Percentiles rank a stretch among this genome's conserved stretches.
These are phyloP conservation scores for Mechanitis messenoides DNA, from an alignment of 2,888 invertebrate genomes.

Conservation along the genomic window DNA sequence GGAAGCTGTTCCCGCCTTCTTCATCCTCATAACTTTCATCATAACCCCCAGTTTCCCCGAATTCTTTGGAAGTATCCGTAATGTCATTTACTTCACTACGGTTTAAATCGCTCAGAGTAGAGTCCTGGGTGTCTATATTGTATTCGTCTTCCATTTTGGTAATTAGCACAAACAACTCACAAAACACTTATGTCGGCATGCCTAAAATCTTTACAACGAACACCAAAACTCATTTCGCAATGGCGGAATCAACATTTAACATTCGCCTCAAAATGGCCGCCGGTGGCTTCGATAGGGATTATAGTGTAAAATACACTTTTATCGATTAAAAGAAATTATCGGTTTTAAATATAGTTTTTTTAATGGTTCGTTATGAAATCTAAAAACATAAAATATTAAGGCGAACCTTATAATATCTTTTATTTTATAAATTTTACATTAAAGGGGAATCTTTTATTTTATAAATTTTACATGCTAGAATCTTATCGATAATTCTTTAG, in stretches of 20 bases:
- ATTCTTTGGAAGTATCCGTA: constrained; percentile 56
- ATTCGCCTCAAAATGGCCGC: constrained; percentile 53
- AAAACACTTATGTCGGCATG: constrained; percentile 54
- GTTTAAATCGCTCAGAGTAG: constrained; percentile 43
- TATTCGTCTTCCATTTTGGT: constrained; percentile 64
- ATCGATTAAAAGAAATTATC: constrained; percentile 25
- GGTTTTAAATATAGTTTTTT: constrained; percentile 22
- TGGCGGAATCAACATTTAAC: constrained; percentile 47
- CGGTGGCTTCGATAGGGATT: constrained; percentile 34
- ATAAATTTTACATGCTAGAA: too few relatives aligned
- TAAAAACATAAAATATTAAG: too few relatives aligned
- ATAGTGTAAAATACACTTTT: constrained; percentile 19
- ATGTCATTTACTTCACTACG: constrained; percentile 39
- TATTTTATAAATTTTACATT: too few relatives aligned
- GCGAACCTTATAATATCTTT: too few relatives aligned
- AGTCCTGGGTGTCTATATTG: constrained; percentile 56
- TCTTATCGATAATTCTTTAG: too few relatives aligned
- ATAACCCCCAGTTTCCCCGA: constrained; percentile 49
- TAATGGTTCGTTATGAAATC: too few relatives aligned
- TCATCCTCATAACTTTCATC: constrained; percentile 67
- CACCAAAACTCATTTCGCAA: constrained; percentile 35
- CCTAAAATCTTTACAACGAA: constrained; percentile 40
- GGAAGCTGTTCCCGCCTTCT: constrained; percentile 53
- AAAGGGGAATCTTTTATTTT: too few relatives aligned
- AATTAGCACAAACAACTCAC: constrained; percentile 35